Base-by-base conservation (phyloP, 2,797 vertebrate species). In the Setipinna tenuifilis region DNA sequence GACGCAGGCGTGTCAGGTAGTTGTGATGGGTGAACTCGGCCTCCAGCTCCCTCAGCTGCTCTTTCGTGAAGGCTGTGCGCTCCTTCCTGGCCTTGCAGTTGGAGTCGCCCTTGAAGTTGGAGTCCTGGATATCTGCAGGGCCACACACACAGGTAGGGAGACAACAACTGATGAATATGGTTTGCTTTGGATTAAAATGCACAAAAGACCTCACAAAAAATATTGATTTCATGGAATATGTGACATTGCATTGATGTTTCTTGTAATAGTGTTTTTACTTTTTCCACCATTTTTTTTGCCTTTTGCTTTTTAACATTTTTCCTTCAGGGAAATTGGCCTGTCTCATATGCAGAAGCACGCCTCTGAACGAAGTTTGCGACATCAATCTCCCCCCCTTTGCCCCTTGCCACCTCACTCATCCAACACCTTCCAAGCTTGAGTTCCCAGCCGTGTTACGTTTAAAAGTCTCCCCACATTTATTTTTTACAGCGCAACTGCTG, bases 21-120 rank as follows among this genome's bases (percentile, higher is more conserved):
- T 99, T 99, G 12, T 99, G 98, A 90, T 99, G 98, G 61, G 98
- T 97, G 88, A 99, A 99, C 91, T 99, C 98, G 0, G 98, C 97
- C 87, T 99, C 98, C 89, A 99, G 95, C 93, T 99, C 98, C 48
- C 96, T 93, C 10, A 99, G 95, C 95, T 99, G 98, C 92, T 99
- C 98, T 89, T 99, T 99, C 54, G 98, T 99, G 95, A 99, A 99
- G 0, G 98, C 98, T 0, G 98, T 99, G 87, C 98, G 95, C 90
- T 99, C 98, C 91, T 99, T 99, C 81, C 98, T 93, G 1, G 97
- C 96, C 88, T 96, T 99, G 95, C 96, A 97, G 95, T 94, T 93
- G 14, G 93, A 92, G 82, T 98, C 98, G 10, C 94, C 92, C 89
- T 96, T 98, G 41, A 88, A 95, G 89, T 93, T 91, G 0, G 92